Evolutionary conservation across 2,113 vertebrate genomes (phyloP).

Genomic region (Callithrix jacchus): DNA sequence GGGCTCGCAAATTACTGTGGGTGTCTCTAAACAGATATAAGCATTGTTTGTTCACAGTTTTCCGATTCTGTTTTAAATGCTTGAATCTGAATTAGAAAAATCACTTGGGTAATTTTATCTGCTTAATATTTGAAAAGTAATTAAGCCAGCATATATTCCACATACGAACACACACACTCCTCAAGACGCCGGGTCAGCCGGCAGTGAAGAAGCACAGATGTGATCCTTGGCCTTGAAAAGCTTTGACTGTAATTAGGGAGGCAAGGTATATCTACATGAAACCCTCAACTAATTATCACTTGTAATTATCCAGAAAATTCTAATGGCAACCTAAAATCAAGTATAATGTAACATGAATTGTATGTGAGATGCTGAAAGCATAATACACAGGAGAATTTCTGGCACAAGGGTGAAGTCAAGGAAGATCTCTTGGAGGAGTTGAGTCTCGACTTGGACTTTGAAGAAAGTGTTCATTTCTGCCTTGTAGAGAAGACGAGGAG

Average conservation of each 20-base stretch:
- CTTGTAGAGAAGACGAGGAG: neutral
- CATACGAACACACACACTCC: neutral
- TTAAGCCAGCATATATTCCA: neutral
- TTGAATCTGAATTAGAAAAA: neutral
- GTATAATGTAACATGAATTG: neutral
- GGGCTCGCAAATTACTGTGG: neutral
- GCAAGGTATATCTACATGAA: neutral
- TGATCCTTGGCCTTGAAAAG: neutral
- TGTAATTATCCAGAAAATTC: constrained; percentile 2
- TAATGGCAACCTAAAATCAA: neutral
- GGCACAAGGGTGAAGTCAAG: neutral
- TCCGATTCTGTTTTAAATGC: neutral
- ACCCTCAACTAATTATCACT: neutral
- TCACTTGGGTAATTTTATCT: neutral
- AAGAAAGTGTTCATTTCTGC: neutral
- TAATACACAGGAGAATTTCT: neutral
- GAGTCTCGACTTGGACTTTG: neutral
- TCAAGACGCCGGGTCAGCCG: neutral
- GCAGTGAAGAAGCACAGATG: neutral
- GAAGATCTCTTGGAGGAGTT: neutral
- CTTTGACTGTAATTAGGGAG: neutral
- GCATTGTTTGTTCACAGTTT: neutral
- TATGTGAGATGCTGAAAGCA: neutral
- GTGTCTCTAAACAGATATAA: neutral
- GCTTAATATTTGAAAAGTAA: neutral